Conservation (phyloP, 2,888 invertebrate species). For the Dryadula phaetusa region DNA sequence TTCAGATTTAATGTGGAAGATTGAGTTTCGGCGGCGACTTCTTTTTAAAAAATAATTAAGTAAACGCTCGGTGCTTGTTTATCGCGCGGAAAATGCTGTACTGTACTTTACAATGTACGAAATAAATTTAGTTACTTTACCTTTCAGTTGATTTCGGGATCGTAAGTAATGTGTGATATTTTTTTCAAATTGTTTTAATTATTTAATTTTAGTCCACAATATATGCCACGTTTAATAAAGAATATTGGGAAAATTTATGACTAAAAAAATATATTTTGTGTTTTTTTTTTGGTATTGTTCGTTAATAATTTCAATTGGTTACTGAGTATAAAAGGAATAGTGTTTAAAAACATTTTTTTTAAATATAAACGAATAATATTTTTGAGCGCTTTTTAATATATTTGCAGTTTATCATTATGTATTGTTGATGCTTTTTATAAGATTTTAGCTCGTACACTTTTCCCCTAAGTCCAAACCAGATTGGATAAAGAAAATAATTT, state of each 20-base stretch:
- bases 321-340: no score
- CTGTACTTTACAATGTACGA: background rate
- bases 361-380: no score
- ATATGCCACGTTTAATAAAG: background rate
- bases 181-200: background rate
- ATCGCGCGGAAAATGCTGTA: constrained; percentile 21
- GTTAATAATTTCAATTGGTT: no score
- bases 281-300: no score
- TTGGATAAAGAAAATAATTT: no score
- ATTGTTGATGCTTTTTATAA: no score
- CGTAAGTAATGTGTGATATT: background rate
- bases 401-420: no score
- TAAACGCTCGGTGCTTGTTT: constrained; percentile 18
- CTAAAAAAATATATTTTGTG: no score
- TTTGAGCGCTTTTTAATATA: no score
- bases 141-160: background rate
- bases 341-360: no score
- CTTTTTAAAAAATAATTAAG: constrained; percentile 48
- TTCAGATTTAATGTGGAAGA: constrained; percentile 51
- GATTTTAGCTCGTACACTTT: no score
- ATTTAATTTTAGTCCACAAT: background rate
- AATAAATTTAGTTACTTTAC: background rate
- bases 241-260: background rate
- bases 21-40: constrained; percentile 44
- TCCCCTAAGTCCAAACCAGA: no score